Conservation (phyloP, 2,888 invertebrate genomes). For the Oxystoma pomonae region DNA sequence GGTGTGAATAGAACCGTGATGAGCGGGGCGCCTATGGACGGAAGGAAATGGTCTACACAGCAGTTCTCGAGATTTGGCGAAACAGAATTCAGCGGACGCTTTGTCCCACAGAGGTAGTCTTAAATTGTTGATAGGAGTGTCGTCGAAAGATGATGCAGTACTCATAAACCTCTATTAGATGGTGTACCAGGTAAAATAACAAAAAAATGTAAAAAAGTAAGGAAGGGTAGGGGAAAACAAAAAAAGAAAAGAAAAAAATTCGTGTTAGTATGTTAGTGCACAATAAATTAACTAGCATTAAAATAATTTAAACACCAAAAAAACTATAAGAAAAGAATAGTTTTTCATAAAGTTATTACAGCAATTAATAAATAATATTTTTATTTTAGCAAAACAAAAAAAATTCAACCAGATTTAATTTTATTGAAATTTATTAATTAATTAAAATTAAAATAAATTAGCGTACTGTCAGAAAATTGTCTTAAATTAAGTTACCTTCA, state of each 20-base stretch:
- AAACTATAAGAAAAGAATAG: no score
- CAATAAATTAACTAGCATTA: no score
- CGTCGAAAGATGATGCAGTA: slow-evolving; percentile 52
- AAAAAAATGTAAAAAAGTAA: slow-evolving; percentile 14
- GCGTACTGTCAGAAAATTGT: no score
- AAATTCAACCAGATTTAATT: no score
- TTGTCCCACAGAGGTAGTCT: slow-evolving; percentile 67
- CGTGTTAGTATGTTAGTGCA: slow-evolving; percentile 34
- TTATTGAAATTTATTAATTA: no score
- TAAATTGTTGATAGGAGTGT: slow-evolving; percentile 45
- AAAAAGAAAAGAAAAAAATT: slow-evolving; percentile 29
- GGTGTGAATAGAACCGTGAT: slow-evolving; percentile 44
- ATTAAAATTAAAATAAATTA: no score
- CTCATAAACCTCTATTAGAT: slow-evolving; percentile 38
- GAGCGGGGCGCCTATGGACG: slow-evolving; percentile 31
- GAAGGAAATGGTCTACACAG: slow-evolving; percentile 56
- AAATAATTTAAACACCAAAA: no score
- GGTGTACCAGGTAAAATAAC: slow-evolving; percentile 22
- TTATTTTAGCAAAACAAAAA: no score
- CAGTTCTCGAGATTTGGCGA: slow-evolving; percentile 66
- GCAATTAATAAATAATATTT: no score
- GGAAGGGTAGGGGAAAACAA: slow-evolving; percentile 6
- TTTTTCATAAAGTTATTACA: no score
- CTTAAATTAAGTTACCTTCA: no score
- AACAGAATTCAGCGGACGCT: slow-evolving; percentile 69